Evolutionary conservation across 2,888 invertebrate species (phyloP), one percentile per base, ranked within the genome.

Genomic region (Platerodrilus igneus): DNA sequence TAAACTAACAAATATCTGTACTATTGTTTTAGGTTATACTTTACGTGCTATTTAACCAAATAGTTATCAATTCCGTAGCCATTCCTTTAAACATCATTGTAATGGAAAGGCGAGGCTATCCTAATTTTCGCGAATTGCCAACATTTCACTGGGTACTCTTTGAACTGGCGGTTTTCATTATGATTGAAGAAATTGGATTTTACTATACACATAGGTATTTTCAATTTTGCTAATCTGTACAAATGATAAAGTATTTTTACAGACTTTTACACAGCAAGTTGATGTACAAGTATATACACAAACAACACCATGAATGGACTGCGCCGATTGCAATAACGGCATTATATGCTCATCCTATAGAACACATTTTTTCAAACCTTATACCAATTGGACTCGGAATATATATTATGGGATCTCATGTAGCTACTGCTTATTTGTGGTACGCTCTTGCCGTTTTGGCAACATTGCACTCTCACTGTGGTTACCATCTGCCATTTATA

Each of bases 251-350:
- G 22, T 50, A 42, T 42, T 41, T 43, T 64, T 66, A 6, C 64
- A 84, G 85, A 58, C 65, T 87, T 45, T 70, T 89, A 18, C 89
- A 90, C 58, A 78, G 78, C 56, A 79, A 81, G 44, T 70, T 73
- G 48, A 67, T 90, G 34, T 90, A 90, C 70, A 86, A 83, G 59
- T 75, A 79, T 58, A 83, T 90, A 52, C 90, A 90, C 68, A 90
- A 90, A 64, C 77, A 80, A 53, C 90, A 90, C 63, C 90, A 90
- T 56, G 87, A 90, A 64, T 90, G 89, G 89, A 86, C 85, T 2
- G 83, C 89, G 0, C 89, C 90, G 0, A 80, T 90, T 33, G 85
- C 88, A n/a, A 79, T 88, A 3, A 82, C 86, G 0, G 81, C 86
- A 8, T 71, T 87, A 23, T 89, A 89, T 64, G 83, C 85, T 53